A percentile compares a stretch with the other conserved stretches of the same genome.
Conservation (phyloP, 2,888 invertebrate species). For the Adineta ricciae region DNA sequence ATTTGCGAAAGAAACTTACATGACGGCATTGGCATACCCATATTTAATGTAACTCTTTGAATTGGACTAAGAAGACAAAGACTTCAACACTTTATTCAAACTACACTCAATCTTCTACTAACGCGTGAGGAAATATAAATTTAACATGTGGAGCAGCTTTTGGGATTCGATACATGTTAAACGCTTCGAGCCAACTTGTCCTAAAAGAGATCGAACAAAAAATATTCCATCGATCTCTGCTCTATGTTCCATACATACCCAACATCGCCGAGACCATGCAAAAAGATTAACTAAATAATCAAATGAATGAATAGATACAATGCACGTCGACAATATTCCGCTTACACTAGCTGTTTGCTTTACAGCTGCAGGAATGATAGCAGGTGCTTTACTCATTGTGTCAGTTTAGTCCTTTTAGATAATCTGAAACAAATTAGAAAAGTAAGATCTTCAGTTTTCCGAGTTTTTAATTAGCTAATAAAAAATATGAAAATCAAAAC, state of each 20-base stretch:
- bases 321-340: not conserved
- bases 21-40: constrained; percentile 30
- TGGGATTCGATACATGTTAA: constrained; percentile 22
- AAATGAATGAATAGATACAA: not conserved
- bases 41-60: constrained; percentile 32
- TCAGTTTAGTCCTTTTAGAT: not conserved
- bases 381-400: not conserved
- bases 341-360: constrained; percentile 33
- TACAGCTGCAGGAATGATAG: constrained; percentile 23
- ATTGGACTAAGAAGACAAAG: not conserved
- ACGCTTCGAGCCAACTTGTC: not conserved
- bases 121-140: constrained; percentile 33
- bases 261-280: constrained; percentile 34
- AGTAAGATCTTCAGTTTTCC: too few relatives aligned
- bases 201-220: not conserved
- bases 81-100: not conserved
- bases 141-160: constrained; percentile 27
- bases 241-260: not conserved
- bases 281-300: constrained; percentile 29
- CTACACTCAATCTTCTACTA: not conserved
- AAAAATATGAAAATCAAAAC: not conserved
- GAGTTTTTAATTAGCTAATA: too few relatives aligned
- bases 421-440: not conserved
- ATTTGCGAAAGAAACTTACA: not conserved
- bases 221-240: not conserved